Evolutionary conservation across 1,140 invertebrate genomes (phyloP), one percentile per base, ranked within the genome.

Genomic region (Parapsyche elsis): DNA sequence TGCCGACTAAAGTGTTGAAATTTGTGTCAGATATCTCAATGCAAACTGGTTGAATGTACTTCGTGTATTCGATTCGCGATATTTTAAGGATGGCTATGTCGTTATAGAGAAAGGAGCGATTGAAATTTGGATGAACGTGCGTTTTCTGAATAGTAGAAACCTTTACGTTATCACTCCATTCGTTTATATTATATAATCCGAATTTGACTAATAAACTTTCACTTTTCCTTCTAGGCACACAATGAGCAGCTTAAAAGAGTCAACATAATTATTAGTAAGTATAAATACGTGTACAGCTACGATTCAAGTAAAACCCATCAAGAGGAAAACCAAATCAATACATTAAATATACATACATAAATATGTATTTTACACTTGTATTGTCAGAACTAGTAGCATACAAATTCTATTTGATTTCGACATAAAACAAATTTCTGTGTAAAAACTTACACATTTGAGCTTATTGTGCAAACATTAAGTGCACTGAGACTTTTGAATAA

Each of bases 1-100:
- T 82, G 23, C 87, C 88, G 0, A 88, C 86, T 9, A 89, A 85
- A 19, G 81, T 46, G 16, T 82, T 84, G 0, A 87, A 83, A 49
- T 26, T 19, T 0, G 10, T 24, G 19, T 24, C 21, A 26, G 85
- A 85, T 9, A 80, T 84, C 88, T 88, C 88, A 0, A 89, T 0
- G 14, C 64, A 67, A 4, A 67, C 14, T 12, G 64, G 64, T 9
- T 67, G 5, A 26, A 67, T 67, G 24, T 26, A 67, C 14, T 26
- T 14, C 2, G 64, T 67, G 14, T 24, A 67, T 67, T 67, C 23
- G 24, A 67, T 23, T 67, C 2, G 10, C 0, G 5, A 4, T 12
- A 67, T 67, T 26, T 26, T 26, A 0, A 67, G 23, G 9, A 67
- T 12, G 5, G 64, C 64, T 23, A 67, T 67, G 26, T 67, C 64